Percentiles rank a stretch among this genome's conserved stretches.
phyloP scores from a whole-genome alignment of 1,140 invertebrate species.

The Akabosia matsudoensis region DNA sequence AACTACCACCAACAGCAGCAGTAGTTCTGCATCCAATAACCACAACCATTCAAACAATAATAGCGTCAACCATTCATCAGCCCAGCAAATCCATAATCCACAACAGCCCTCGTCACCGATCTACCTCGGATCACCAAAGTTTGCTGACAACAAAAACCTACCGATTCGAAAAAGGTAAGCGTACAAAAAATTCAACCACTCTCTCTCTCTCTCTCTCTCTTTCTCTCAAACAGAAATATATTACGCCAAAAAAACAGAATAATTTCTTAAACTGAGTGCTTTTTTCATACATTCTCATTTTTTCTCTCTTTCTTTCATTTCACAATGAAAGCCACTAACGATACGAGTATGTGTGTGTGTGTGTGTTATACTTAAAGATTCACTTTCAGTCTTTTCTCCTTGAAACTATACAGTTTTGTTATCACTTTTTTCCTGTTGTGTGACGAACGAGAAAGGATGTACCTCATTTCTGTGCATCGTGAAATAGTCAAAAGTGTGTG shows the following conservation, averaged over 20 bases:
- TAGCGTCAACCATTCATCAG: not conserved
- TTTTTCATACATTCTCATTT: constrained; percentile 5
- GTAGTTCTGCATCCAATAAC: constrained; percentile 16
- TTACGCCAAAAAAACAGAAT: too few species aligned
- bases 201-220: not conserved
- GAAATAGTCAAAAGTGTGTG: not conserved
- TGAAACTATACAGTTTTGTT: not conserved
- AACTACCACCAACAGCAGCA: constrained; percentile 25
- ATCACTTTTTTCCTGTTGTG: not conserved
- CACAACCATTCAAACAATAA: constrained; percentile 19
- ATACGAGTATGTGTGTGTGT: not conserved
- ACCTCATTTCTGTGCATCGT: not conserved
- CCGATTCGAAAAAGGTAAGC: constrained; percentile 46
- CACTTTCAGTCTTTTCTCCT: too few species aligned
- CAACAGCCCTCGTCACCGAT: constrained; percentile 27
- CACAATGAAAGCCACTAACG: not conserved
- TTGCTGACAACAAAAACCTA: constrained; percentile 44
- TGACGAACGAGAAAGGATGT: too few species aligned
- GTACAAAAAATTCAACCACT: not conserved
- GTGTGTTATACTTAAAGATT: constrained; percentile 7
- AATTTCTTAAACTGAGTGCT: too few species aligned
- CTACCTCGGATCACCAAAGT: constrained; percentile 42
- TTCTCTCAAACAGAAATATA: not conserved
- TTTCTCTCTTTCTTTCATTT: not conserved
- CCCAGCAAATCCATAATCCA: constrained; percentile 29